A percentile compares a stretch with the other conserved stretches of the same genome.
phyloP scores from a whole-genome alignment of 53 echinoderm and acorn worm species.

The Henricia sp. region DNA sequence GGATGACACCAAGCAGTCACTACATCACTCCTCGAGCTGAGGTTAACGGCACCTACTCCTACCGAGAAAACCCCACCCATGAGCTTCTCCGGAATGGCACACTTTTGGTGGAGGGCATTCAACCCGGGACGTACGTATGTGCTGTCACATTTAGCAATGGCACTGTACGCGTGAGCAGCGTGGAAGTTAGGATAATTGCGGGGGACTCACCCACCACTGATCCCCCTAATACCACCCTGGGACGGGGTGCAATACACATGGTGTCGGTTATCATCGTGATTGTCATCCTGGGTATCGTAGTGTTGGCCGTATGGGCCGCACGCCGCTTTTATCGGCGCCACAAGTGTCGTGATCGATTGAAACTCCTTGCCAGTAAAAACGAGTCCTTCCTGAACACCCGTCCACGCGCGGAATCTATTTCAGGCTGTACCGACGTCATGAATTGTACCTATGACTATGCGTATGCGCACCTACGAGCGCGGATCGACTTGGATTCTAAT shows the following conservation, averaged over 20 bases:
- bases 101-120: slow-evolving; percentile 9
- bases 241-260: not conserved
- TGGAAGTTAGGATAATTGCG: not conserved
- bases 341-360: not conserved
- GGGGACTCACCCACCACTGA: not conserved
- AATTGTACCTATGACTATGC: slow-evolving; percentile 43
- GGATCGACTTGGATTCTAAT: not conserved
- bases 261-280: not conserved
- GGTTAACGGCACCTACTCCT: not conserved
- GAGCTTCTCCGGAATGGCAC: slow-evolving; percentile 49
- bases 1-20: slow-evolving; percentile 33
- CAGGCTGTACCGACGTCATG: not conserved
- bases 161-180: not conserved
- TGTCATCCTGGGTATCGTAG: not conserved
- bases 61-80: not conserved
- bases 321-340: slow-evolving; percentile 10
- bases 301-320: not conserved
- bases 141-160: slow-evolving; percentile 35
- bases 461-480: slow-evolving; percentile 21
- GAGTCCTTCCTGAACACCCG: slow-evolving; percentile 1
- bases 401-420: not conserved
- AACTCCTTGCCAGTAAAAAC: not conserved
- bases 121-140: slow-evolving; percentile 43
- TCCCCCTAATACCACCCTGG: not conserved
- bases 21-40: slow-evolving; percentile 4